phyloP scores from a whole-genome alignment of 2,113 vertebrate genomes.

The Solea senegalensis region DNA sequence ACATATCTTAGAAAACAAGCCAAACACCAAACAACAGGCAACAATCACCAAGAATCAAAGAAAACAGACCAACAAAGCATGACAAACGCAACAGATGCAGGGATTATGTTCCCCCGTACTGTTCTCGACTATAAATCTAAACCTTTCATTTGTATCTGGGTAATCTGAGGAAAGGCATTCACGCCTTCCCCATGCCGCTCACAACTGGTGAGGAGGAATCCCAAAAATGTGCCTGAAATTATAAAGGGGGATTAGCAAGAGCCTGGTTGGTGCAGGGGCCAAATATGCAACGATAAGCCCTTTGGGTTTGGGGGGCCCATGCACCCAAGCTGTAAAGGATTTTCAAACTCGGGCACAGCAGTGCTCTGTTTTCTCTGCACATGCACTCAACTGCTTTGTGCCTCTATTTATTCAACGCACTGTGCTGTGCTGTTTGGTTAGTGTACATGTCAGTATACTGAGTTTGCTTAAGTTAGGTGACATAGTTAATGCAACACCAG shows the following conservation, averaged over 20 bases:
- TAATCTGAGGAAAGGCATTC: background rate
- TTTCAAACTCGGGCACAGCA: slow-evolving; percentile 65
- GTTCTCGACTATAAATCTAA: background rate
- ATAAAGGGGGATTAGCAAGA: slow-evolving; percentile 74
- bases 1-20: too few species aligned
- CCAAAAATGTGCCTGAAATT: slow-evolving; percentile 76
- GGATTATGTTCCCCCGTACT: background rate
- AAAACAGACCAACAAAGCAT: background rate
- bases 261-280: slow-evolving; percentile 55
- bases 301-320: slow-evolving; percentile 44
- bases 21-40: too few species aligned
- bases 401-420: slow-evolving; percentile 55
- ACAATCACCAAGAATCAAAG: background rate
- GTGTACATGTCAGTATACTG: slow-evolving; percentile 51
- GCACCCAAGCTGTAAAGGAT: slow-evolving; percentile 62
- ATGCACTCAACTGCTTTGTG: slow-evolving; percentile 57
- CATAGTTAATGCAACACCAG: slow-evolving; percentile 52
- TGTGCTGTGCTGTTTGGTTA: slow-evolving; percentile 68
- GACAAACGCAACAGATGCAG: background rate
- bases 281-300: slow-evolving; percentile 73
- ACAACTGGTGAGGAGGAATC: slow-evolving; percentile 72
- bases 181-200: slow-evolving; percentile 34
- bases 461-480: slow-evolving; percentile 60
- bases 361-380: slow-evolving; percentile 75
- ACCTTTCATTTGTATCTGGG: background rate